Conservation (phyloP, 2,113 vertebrate genomes). For the Paradoxurus hermaphroditus region DNA sequence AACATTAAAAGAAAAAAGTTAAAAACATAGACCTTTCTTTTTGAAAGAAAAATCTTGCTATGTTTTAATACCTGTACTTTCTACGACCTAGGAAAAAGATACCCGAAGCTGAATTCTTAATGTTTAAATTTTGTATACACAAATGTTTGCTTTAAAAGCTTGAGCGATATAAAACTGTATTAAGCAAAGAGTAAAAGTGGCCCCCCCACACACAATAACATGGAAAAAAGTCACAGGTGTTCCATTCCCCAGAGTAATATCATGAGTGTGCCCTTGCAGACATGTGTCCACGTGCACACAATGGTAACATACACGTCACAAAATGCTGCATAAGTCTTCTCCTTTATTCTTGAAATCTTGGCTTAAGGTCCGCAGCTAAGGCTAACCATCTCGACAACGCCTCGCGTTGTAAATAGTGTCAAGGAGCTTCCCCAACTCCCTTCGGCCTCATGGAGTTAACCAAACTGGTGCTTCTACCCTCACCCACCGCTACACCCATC, state of each 20-base stretch:
- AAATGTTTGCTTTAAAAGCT: not conserved
- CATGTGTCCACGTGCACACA: not conserved
- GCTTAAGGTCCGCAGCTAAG: not conserved
- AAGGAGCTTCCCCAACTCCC: not conserved
- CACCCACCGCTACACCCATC: not conserved
- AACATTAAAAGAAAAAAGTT: rapidly evolving
- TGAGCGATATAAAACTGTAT: not conserved
- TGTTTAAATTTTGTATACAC: not conserved
- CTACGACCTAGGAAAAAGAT: not conserved
- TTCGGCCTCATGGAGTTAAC: not conserved
- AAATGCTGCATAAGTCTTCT: not conserved
- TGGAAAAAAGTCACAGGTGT: not conserved
- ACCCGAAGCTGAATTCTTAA: not conserved
- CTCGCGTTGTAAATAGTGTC: not conserved
- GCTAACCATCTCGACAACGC: not conserved
- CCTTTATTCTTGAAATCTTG: not conserved
- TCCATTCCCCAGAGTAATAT: not conserved
- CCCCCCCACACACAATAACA: not conserved
- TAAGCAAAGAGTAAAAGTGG: not conserved
- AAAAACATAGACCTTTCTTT: not conserved
- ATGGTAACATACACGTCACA: not conserved
- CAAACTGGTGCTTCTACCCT: not conserved
- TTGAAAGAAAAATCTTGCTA: not conserved
- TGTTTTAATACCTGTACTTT: not conserved
- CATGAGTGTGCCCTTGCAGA: not conserved